These are phyloP conservation scores for Dryas iulia DNA, from an alignment of 1,140 invertebrate genomes.

Conservation along the genomic window DNA sequence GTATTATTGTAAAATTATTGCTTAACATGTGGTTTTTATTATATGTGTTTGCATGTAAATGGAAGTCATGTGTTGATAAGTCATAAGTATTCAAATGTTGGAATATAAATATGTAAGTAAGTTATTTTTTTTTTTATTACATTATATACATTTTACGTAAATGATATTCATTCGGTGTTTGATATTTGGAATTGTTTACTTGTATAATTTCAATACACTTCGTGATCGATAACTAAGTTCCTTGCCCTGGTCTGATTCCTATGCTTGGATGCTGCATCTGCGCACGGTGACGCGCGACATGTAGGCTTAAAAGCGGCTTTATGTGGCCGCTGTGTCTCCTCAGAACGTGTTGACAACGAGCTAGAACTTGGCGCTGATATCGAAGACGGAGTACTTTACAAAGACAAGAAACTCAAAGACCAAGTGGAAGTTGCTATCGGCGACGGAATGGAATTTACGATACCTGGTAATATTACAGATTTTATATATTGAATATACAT, in stretches of 20 bases:
- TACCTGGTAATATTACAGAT: conserved; percentile 84
- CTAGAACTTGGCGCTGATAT: conserved; percentile 86
- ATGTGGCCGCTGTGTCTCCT: conserved; percentile 83
- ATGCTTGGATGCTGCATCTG: conserved; percentile 70
- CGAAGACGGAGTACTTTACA: conserved; percentile 90
- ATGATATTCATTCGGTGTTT: neutral
- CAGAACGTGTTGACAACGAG: conserved; percentile 83
- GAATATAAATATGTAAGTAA: neutral
- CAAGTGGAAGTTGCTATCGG: conserved; percentile 94
- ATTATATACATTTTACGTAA: neutral
- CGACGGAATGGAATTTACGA: conserved; percentile 94
- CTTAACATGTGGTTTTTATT: conserved; percentile 33
- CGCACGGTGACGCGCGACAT: conserved; percentile 55
- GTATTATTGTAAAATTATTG: conserved; percentile 26
- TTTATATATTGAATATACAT: no score
- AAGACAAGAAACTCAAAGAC: conserved; percentile 93
- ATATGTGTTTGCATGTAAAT: conserved; percentile 29
- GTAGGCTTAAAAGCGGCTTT: conserved; percentile 80
- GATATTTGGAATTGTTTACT: neutral
- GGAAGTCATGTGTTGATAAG: conserved; percentile 13
- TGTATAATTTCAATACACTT: neutral
- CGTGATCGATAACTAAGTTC: conserved; percentile 27
- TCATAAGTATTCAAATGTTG: neutral
- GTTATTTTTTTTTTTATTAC: neutral
- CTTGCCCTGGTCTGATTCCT: conserved; percentile 72